A percentile compares a stretch with the other conserved stretches of the same genome.
phyloP scores from a whole-genome alignment of 1,140 invertebrate genomes.

The Papilio dardanus region DNA sequence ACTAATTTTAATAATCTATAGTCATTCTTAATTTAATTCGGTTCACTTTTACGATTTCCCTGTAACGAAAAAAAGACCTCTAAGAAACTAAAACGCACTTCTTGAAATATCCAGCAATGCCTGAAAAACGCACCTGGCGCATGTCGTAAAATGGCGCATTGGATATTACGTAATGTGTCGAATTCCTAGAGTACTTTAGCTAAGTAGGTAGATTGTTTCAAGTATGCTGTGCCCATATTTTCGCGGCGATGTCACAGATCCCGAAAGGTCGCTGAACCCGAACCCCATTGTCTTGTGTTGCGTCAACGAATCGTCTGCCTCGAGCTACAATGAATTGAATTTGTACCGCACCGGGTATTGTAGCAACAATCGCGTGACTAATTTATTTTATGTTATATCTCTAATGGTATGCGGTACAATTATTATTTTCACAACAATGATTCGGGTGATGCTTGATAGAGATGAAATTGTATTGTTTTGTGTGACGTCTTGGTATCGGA shows the following conservation, averaged over 20 bases:
- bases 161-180: slow-evolving; percentile 9
- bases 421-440: slow-evolving; percentile 36
- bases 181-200: slow-evolving; percentile 33
- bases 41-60: no score
- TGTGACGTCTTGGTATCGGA: background rate
- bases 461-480: slow-evolving; percentile 31
- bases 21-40: no score
- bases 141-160: background rate
- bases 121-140: background rate
- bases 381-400: slow-evolving; percentile 60
- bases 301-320: slow-evolving; percentile 79
- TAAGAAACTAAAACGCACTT: no score
- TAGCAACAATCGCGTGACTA: slow-evolving; percentile 73
- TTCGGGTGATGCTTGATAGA: slow-evolving; percentile 34
- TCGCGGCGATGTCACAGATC: slow-evolving; percentile 79
- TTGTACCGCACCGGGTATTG: slow-evolving; percentile 67
- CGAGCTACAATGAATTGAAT: slow-evolving; percentile 76
- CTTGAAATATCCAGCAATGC: no score
- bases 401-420: slow-evolving; percentile 32
- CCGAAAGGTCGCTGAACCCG: slow-evolving; percentile 77
- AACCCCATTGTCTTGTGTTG: slow-evolving; percentile 79
- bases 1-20: no score
- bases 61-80: no score
- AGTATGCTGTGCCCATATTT: slow-evolving; percentile 76
- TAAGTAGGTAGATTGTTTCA: slow-evolving; percentile 56